A percentile compares a stretch with the other conserved stretches of the same genome.
These are phyloP conservation scores for Campylorhamphus procurvoides DNA, from an alignment of 2,113 vertebrate genomes.

Conservation along the genomic window DNA sequence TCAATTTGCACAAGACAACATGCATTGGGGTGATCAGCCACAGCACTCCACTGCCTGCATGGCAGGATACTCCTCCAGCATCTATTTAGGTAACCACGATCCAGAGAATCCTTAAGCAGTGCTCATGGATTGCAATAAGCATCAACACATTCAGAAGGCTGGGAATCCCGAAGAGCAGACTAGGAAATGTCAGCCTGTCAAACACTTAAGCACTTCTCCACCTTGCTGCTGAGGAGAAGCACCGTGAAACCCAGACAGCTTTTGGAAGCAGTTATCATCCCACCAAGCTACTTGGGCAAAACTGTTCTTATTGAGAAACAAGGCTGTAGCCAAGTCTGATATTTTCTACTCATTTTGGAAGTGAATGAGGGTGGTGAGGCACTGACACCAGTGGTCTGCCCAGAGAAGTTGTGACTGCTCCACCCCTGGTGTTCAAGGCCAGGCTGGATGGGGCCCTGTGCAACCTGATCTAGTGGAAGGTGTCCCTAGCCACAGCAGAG, in stretches of 20 bases:
- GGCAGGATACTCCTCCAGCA: background rate
- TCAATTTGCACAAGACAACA: background rate
- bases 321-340: background rate
- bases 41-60: background rate
- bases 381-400: background rate
- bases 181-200: background rate
- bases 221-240: background rate
- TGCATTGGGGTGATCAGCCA: background rate
- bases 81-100: background rate
- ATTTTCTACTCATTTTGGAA: background rate
- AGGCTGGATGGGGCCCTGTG: background rate
- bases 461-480: background rate
- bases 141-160: background rate
- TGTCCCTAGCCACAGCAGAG: background rate
- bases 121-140: background rate
- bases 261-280: background rate
- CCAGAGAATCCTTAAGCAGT: background rate
- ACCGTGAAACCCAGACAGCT: background rate
- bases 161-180: background rate
- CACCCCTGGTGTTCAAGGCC: background rate
- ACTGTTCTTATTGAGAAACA: background rate
- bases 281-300: background rate
- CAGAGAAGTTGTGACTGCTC: background rate
- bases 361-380: background rate
- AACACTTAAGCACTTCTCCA: background rate